These are phyloP conservation scores for Rachycentron canadum DNA, from an alignment of 2,797 vertebrate species.

Conservation along the genomic window DNA sequence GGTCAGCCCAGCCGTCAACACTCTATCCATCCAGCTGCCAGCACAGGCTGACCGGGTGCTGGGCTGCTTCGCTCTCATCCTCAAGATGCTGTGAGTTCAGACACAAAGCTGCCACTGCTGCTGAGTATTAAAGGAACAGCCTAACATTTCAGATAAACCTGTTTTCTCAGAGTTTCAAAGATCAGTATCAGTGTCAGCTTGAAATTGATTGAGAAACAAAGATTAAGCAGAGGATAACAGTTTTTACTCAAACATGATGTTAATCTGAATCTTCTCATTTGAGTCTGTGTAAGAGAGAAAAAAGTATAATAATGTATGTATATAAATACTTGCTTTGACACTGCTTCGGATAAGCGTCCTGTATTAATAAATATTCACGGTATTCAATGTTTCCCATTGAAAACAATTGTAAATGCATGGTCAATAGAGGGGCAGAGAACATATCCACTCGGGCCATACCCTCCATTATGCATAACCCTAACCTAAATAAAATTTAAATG, in stretches of 20 bases:
- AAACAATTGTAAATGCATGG: no score
- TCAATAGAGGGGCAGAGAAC: no score
- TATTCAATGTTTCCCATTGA: no score
- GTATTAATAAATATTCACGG: no score
- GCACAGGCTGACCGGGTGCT: conserved; percentile 97
- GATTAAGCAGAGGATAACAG: neutral
- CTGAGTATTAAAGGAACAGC: neutral
- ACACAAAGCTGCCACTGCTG: neutral
- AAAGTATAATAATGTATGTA: neutral
- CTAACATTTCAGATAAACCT: neutral
- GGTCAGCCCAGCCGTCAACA: conserved; percentile 96
- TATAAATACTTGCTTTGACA: neutral
- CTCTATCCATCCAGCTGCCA: conserved; percentile 97
- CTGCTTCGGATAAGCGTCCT: no score
- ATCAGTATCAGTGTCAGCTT: neutral
- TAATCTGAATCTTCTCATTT: neutral
- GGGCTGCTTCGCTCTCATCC: conserved; percentile 97
- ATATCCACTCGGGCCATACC: no score
- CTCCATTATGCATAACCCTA: no score
- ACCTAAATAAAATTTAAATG: no score
- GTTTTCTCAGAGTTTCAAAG: neutral
- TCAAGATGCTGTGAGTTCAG: conserved; percentile 97
- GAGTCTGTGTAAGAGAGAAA: no score
- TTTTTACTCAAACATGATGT: neutral
- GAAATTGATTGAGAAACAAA: neutral